phyloP scores from a whole-genome alignment of 2,797 vertebrate species.

The Stomatorhinus walkeri region DNA sequence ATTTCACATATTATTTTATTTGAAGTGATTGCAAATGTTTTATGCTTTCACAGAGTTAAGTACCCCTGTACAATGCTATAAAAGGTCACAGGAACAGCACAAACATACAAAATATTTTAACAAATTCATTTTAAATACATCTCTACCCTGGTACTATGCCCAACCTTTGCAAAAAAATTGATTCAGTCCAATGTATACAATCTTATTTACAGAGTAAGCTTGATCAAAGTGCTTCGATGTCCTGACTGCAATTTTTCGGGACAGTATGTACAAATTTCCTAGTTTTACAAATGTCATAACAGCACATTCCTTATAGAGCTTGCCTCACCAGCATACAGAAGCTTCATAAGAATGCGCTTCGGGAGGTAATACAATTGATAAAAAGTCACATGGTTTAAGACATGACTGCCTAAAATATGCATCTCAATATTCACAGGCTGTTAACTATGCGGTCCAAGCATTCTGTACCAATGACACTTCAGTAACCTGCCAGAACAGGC shows the following conservation, averaged over 20 bases:
- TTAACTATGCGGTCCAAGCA: slow-evolving; percentile 18
- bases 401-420: slow-evolving; percentile 38
- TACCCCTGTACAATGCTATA: slow-evolving; percentile 64
- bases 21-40: slow-evolving; percentile 50
- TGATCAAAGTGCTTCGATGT: slow-evolving; percentile 91
- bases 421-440: slow-evolving; percentile 40
- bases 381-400: slow-evolving; percentile 30
- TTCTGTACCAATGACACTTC: neutral
- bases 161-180: slow-evolving; percentile 78
- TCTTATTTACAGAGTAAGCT: slow-evolving; percentile 89
- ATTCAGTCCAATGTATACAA: slow-evolving; percentile 76
- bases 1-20: slow-evolving; percentile 54
- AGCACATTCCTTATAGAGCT: slow-evolving; percentile 57
- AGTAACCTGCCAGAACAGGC: neutral
- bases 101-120: slow-evolving; percentile 98
- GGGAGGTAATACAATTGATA: slow-evolving; percentile 54
- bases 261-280: slow-evolving; percentile 73
- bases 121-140: slow-evolving; percentile 80
- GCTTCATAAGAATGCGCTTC: slow-evolving; percentile 63
- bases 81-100: slow-evolving; percentile 68
- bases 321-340: slow-evolving; percentile 45
- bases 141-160: slow-evolving; percentile 74
- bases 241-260: slow-evolving; percentile 66
- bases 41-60: slow-evolving; percentile 49
- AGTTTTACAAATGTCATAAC: slow-evolving; percentile 74